Base-by-base conservation (phyloP, 2,113 vertebrate species). In the Psittacus erithacus region DNA sequence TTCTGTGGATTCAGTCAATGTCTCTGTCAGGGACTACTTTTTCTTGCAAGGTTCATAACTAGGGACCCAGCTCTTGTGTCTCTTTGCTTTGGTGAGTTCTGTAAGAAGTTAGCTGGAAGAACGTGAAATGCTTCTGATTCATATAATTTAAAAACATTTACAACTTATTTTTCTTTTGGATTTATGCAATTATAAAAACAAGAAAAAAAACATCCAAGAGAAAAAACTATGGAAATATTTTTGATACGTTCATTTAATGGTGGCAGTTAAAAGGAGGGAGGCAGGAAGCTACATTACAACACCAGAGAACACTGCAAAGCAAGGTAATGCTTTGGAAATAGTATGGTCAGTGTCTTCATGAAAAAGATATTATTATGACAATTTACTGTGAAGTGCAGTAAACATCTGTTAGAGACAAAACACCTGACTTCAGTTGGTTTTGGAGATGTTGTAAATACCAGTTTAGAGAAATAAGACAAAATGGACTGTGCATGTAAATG, bases 361-460 rank as follows among this genome's bases (percentile, higher is more conserved):
- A 50, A 57, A 41, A 44, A 74, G n/a, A 88, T 76, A 69, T 90
- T 55, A 65, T 91, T 81, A 88, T 62, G 76, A 78, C 90, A 89
- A 80, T 91, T 91, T 67, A 64, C 73, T 96, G 94, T 90, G 80
- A 89, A 92, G 70, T 62, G 55, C 28, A 63, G 63, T n/a, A 79
- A 62, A 24, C 31, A 50, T 53, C 86, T 63, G 22, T n/a, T 39
- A 68, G 69, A 93, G 75, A 55, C 60, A 28, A 67, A 83, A 80
- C 0, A 38, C 33, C 86, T 76, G 43, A 28, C 53, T 71, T 70
- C 57, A 38, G 13, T 41, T 6, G 3, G 5, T n/a, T 77, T 50
- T 52, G 74, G 59, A 89, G 71, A 46, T 25, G 38, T 11, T 82
- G 25, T 78, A 93, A 95, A 89, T 39, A 68, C 20, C 68, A 35